Evolutionary conservation across 2,888 invertebrate genomes (phyloP).

Genomic region (Apamea sordens): DNA sequence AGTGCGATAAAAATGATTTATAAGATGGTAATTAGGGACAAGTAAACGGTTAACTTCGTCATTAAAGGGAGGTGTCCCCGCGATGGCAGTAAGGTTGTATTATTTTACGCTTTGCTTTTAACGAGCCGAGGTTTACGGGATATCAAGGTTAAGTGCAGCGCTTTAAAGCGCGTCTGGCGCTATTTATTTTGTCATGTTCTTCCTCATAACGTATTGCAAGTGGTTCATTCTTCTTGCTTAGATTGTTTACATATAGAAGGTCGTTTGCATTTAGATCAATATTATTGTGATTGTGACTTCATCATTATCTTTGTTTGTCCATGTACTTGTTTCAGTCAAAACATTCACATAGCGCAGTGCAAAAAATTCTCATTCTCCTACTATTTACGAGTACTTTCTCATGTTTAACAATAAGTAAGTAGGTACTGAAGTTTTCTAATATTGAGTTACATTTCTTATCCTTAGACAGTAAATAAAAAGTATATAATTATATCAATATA

Average conservation of each 20-base stretch:
- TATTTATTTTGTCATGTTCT: not conserved
- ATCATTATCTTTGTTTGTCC: not conserved
- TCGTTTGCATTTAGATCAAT: not conserved
- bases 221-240: not conserved
- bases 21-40: slow-evolving; percentile 75
- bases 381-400: not conserved
- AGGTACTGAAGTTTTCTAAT: not conserved
- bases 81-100: slow-evolving; percentile 29
- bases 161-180: slow-evolving; percentile 21
- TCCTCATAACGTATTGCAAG: not conserved
- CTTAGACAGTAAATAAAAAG: not conserved
- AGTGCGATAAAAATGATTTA: slow-evolving; percentile 82
- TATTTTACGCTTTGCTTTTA: slow-evolving; percentile 50
- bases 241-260: not conserved
- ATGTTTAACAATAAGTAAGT: too few relatives aligned
- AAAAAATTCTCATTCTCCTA: not conserved
- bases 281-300: not conserved
- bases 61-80: slow-evolving; percentile 49
- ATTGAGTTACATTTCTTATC: not conserved
- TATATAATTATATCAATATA: not conserved
- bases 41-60: slow-evolving; percentile 52
- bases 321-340: not conserved
- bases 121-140: slow-evolving; percentile 44
- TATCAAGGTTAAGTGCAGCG: slow-evolving; percentile 42
- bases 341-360: not conserved